Conservation (phyloP, 2,797 vertebrate genomes). For the Microctenopoma stevenorrisi region DNA sequence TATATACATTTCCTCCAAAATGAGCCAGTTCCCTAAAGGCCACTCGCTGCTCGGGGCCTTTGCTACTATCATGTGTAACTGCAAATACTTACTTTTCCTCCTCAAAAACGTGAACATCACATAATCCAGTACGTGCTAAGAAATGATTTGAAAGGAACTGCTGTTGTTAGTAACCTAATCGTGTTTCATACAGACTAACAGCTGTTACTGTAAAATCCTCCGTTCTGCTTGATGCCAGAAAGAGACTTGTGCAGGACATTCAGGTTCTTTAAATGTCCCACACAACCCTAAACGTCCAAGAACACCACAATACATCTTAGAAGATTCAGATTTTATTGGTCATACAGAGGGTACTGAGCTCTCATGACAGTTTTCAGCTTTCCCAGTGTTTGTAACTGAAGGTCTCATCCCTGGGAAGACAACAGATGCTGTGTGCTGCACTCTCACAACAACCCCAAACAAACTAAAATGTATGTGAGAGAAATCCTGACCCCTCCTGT, state of each 20-base stretch:
- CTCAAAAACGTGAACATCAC: neutral
- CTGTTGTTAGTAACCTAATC: neutral
- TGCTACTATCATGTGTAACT: slow-evolving; percentile 1
- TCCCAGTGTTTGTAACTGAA: slow-evolving; percentile 10
- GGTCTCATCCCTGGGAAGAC: slow-evolving; percentile 26
- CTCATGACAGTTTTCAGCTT: neutral
- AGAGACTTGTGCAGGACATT: no score
- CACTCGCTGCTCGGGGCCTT: slow-evolving; percentile 25
- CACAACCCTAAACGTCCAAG: neutral
- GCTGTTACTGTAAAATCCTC: neutral
- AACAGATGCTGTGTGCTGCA: neutral
- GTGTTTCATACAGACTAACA: neutral
- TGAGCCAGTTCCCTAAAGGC: slow-evolving; percentile 29
- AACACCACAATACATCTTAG: slow-evolving; percentile 27
- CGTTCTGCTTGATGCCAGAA: no score
- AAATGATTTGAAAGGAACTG: neutral
- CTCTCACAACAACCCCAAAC: slow-evolving; percentile 1
- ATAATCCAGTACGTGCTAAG: neutral
- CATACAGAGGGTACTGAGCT: no score
- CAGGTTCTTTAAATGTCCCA: neutral
- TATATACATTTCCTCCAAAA: slow-evolving; percentile 27
- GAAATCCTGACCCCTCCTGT: slow-evolving; percentile 54
- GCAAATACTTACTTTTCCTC: slow-evolving; percentile 11
- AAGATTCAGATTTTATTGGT: neutral
- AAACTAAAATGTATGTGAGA: slow-evolving; percentile 44